Evolutionary conservation across 2,888 invertebrate species (phyloP), one percentile per base, ranked within the genome.

Genomic region (Uloborus plumipes): DNA sequence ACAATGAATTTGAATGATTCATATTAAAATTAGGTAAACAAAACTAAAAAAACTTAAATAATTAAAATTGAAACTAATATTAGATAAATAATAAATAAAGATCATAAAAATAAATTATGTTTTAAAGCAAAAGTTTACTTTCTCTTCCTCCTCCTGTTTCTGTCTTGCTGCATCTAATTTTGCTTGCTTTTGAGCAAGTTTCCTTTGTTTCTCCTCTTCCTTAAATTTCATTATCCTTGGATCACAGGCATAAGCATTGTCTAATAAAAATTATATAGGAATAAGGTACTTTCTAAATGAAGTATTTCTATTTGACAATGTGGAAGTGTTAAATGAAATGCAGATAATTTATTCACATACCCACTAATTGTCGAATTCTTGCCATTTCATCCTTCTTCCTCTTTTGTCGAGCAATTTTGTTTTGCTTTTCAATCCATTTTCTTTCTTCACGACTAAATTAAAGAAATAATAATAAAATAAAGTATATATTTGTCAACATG

Each of bases 341-440:
- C 6, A 64, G 39, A n/a, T 31, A n/a, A 31, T 39, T n/a, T 64
- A 39, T 39, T 9, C 11, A 80, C 88, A 85, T 86, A 90, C 90
- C 90, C 62, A 99, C 97, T 74, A 99, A 90, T 64, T 92, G 92
- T 16, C 99, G 91, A 86, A 99, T 94, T 86, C 99, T 91, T 0
- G 94, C 92, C 94, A 96, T 96, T 91, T 99, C 99, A 88, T 99
- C 98, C 89, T 99, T 99, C 90, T 98, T 98, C 88, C 95, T 92
- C 88, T 98, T 95, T 51, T 95, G 94, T 65, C 99, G 91, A 11
- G 95, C 96, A 1, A 92, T 94, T 91, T 97, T 98, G 89, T 99
- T 99, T 89, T 97, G 95, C 90, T 98, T 99, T 88, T 99, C 99
- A 88, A 99, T 99, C 95, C 97, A 99, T 85, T 97, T 92, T 64